Percentiles rank a stretch among this genome's conserved stretches.
These are phyloP conservation scores for Pterobdella sp. DNA, from an alignment of 2,888 invertebrate species.

Conservation along the genomic window DNA sequence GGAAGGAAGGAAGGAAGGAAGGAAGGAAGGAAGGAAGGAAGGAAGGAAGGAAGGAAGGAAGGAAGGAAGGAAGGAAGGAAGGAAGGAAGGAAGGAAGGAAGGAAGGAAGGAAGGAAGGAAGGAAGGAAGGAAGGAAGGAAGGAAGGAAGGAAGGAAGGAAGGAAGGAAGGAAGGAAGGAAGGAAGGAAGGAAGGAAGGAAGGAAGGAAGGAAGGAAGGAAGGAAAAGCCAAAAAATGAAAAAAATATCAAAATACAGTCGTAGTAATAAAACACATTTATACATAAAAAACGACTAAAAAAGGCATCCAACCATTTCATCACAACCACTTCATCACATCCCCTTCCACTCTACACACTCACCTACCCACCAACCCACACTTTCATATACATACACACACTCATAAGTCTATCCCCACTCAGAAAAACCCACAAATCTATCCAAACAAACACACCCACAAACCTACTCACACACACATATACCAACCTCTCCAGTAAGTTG, in stretches of 20 bases:
- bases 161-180: constrained; percentile 10
- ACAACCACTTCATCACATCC: not conserved
- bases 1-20: constrained; percentile 10
- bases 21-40: constrained; percentile 10
- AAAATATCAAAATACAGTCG: not conserved
- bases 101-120: constrained; percentile 2
- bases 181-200: constrained; percentile 10
- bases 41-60: constrained; percentile 7
- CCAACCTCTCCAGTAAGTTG: constrained; percentile 75
- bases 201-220: constrained; percentile 8
- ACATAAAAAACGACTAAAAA: no score
- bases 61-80: constrained; percentile 9
- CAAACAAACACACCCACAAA: not conserved
- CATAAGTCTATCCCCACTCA: not conserved
- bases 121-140: constrained; percentile 9
- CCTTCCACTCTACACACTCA: not conserved
- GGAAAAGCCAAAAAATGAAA: not conserved
- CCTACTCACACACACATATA: not conserved
- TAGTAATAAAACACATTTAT: no score
- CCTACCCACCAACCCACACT: not conserved
- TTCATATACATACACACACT: not conserved
- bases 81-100: not conserved
- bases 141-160: constrained; percentile 6
- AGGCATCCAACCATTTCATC: no score
- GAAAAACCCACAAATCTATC: not conserved